A percentile compares a stretch with the other conserved stretches of the same genome.
Conservation (phyloP, 2,113 vertebrate species). For the Heterotilapia buettikoferi region DNA sequence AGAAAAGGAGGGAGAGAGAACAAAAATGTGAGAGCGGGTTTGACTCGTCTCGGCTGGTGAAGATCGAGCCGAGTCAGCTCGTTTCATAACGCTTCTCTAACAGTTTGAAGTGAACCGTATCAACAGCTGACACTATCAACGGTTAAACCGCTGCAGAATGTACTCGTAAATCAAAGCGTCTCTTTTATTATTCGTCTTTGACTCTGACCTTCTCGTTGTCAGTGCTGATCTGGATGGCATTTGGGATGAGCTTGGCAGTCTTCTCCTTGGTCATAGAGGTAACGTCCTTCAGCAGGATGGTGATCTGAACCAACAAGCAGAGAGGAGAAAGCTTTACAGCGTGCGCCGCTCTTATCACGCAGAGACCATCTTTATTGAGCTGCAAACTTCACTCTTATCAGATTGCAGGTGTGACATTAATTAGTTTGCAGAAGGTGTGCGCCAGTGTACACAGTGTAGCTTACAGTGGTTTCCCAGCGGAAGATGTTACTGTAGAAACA, state of each 20-base stretch:
- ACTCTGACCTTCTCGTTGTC: constrained; percentile 79
- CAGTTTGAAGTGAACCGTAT: neutral
- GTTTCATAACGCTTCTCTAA: constrained; percentile 1
- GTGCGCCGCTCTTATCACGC: neutral
- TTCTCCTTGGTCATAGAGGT: constrained; percentile 87
- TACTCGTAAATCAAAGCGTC: neutral
- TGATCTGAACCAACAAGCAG: constrained; percentile 68
- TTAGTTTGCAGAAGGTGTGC: neutral
- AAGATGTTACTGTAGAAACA: constrained; percentile 95
- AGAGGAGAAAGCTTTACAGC: neutral
- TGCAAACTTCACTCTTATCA: constrained; percentile 25
- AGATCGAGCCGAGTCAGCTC: constrained; percentile 9
- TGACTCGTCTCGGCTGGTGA: neutral
- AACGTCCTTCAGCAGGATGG: constrained; percentile 86
- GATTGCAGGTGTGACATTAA: neutral
- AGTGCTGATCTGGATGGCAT: constrained; percentile 88
- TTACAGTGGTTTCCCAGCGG: constrained; percentile 89
- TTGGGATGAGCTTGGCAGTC: constrained; percentile 89
- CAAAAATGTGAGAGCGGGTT: neutral
- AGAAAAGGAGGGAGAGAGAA: neutral
- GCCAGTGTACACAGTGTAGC: neutral
- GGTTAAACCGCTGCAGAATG: neutral
- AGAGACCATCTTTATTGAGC: neutral
- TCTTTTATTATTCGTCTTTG: neutral
- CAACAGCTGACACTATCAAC: neutral